These are phyloP conservation scores for Xiphophorus hellerii DNA, from an alignment of 2,113 vertebrate genomes.

Conservation along the genomic window DNA sequence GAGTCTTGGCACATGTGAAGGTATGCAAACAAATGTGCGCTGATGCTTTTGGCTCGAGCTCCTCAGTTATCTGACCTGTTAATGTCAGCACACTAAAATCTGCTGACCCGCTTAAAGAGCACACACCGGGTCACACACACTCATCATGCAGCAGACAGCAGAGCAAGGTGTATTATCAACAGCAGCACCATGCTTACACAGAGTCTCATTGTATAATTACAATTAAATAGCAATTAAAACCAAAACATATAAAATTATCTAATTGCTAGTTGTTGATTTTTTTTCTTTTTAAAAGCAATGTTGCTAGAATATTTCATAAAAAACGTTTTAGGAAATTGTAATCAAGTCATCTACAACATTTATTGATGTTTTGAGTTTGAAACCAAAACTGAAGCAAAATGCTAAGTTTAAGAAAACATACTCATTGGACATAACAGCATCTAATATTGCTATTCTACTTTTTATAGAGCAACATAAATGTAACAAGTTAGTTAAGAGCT, in stretches of 20 bases:
- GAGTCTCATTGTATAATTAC: background rate
- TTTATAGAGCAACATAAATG: no score
- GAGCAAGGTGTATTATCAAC: constrained; percentile 17
- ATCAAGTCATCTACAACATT: no score
- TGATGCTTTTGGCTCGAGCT: constrained; percentile 9
- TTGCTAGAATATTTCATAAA: no score
- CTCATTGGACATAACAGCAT: no score
- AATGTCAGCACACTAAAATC: constrained; percentile 7
- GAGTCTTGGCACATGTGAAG: background rate
- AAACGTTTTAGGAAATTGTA: no score
- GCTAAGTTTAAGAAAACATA: no score
- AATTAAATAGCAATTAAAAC: background rate
- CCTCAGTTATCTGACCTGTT: constrained; percentile 27
- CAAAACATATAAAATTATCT: background rate
- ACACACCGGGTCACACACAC: constrained; percentile 21
- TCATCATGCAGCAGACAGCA: background rate
- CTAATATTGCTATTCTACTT: no score
- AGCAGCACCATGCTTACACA: background rate
- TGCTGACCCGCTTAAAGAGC: background rate
- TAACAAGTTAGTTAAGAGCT: no score
- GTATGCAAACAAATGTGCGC: background rate
- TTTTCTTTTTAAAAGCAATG: no score
- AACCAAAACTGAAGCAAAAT: no score
- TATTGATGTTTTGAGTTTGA: no score
- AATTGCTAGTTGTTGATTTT: no score